Evolutionary conservation across 2,113 vertebrate genomes (phyloP), one percentile per base, ranked within the genome.

Genomic region (Ovis canadensis): DNA sequence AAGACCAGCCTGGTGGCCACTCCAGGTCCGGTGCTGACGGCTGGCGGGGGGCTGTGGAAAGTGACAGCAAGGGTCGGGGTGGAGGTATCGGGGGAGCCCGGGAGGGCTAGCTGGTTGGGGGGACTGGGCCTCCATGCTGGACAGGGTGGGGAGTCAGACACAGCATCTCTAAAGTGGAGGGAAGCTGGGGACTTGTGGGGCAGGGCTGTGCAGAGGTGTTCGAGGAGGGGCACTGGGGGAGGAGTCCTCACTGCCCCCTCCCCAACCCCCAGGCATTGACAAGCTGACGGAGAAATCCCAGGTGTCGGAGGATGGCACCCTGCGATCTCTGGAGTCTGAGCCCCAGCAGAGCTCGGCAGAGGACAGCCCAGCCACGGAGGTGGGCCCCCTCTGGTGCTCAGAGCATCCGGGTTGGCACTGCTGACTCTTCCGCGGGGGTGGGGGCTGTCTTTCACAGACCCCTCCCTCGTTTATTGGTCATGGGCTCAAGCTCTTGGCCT

Each of bases 241-340:
- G 64, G n/a, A 29, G 43, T 45, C 87, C 67, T 94, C 23, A 77
- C 48, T 5, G 9, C 17, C n/a, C 10, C 50, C 29, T 4, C 50
- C 36, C 36, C 45, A 16, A 14, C 7, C 43, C 36, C 4, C 97
- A 99, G 99, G 99, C 59, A 99, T 99, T 33, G 99, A 99, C 97
- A 99, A 99, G 95, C 99, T 99, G 94, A 99, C 99, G 0, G 99
- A 99, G 98, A 99, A 99, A 98, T 99, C 99, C 0, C 99, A 99
- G 98, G 99, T 99, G 10, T 99, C 99, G 0, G 99, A 99, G 96
- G 99, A 99, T 14, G 99, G 99, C 23, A 99, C 99, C 67, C 99
- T 99, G 99, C 98, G 99, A 64, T 99, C 99, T 0, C 91, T 99
- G 96, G 99, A 99, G 88, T 99, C 99, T 0, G 99, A 99, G 43